Base-by-base conservation (phyloP, 64 coral and sea anemone species). In the Porites australiensis region DNA sequence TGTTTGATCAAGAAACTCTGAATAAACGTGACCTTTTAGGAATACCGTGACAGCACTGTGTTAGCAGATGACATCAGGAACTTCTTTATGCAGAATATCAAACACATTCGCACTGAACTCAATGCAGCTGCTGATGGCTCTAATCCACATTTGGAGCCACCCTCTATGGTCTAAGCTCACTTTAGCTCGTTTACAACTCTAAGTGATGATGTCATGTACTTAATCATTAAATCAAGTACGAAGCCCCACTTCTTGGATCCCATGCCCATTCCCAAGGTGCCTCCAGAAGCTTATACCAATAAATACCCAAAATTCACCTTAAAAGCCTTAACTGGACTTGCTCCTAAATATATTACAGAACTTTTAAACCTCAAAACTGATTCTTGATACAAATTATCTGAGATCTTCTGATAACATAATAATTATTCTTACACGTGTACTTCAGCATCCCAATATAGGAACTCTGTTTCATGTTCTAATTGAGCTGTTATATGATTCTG, bases 71-170 rank as follows among this genome's bases (percentile, higher is more conserved):
- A 89, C 67, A 89, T 89, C 52, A 48, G 73, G 21, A 77, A 93
- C 58, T 87, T 83, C 72, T 92, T 92, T 59, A 18, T 67, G 11
- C 79, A 74, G 43, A 92, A 92, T 61, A 92, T 86, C 61, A 66
- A 82, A 44, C 49, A 21, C 7, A 70, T 37, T 37, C 88, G 76
- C n/a, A 22, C 74, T 2, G 76, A 81, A 45, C 79, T 91, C 27
- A 79, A 91, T 52, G 58, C 79, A 59, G 75, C 62, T 70, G 48
- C 58, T 54, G 27, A 60, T 50, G 16, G 53, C 19, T 51, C 45
- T 72, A 21, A 55, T 54, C 20, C 44, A 59, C 50, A 18, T 13
- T 12, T 21, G 22, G 71, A 77, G 8, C 11, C 77, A 47, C 75
- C 10, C 19, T 57, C 16, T 80, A 50, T 37, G 77, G 18, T 20